These are phyloP conservation scores for Neodon shergylaensis DNA, from an alignment of 2,113 vertebrate genomes.

Conservation along the genomic window DNA sequence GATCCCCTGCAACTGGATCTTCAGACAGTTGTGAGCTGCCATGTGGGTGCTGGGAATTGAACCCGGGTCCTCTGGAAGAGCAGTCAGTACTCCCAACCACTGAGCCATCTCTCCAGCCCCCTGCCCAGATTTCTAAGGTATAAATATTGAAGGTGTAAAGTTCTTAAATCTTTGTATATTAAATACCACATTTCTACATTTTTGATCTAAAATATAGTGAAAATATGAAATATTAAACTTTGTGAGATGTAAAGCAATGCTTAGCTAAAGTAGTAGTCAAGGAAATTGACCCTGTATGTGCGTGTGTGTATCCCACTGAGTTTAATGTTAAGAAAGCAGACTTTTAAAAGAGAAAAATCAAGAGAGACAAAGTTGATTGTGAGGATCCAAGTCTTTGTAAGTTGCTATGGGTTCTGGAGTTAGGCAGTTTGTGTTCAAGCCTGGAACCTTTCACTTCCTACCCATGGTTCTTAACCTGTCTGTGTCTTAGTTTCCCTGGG, in stretches of 20 bases:
- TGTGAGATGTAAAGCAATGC: background rate
- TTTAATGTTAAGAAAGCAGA: background rate
- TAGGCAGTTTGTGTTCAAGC: background rate
- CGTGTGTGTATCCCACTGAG: background rate
- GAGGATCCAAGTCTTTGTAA: background rate
- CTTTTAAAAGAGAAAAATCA: background rate
- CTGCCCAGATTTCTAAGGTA: background rate
- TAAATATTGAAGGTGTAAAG: background rate
- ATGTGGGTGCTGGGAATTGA: too few species aligned
- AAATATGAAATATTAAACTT: background rate
- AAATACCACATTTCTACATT: background rate
- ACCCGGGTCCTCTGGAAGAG: too few species aligned
- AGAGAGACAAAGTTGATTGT: background rate
- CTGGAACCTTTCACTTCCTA: background rate
- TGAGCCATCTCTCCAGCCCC: too few species aligned
- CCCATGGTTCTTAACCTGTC: background rate
- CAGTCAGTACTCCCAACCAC: too few species aligned
- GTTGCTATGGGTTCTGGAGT: background rate
- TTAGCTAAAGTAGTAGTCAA: background rate
- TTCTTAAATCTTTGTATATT: background rate
- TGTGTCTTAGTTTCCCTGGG: background rate
- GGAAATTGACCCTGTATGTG: background rate
- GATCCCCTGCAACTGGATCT: too few species aligned
- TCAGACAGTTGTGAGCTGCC: too few species aligned
- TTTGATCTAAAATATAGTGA: background rate